Evolutionary conservation across 2,797 vertebrate species (phyloP).

Genomic region (Ficedula albicollis): DNA sequence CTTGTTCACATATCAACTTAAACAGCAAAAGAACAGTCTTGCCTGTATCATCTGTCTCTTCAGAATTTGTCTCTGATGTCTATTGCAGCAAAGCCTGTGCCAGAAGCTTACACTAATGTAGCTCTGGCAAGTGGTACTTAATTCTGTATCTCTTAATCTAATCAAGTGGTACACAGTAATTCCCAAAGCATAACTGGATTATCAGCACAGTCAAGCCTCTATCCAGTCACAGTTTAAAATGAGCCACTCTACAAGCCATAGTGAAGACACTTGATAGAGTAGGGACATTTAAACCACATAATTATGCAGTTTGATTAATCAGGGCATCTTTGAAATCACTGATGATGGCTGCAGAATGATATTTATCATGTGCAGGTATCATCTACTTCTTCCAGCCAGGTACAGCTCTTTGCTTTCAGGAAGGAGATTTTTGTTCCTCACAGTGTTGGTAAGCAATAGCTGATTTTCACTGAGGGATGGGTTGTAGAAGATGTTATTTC

Average conservation of each 20-base stretch:
- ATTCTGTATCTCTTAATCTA: slow-evolving; percentile 22
- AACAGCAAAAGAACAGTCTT: neutral
- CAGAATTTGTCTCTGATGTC: neutral
- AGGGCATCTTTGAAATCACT: neutral
- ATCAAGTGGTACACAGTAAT: neutral
- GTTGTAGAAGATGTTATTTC: too few species aligned
- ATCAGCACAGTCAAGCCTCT: neutral
- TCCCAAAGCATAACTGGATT: slow-evolving; percentile 26
- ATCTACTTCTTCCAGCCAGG: neutral
- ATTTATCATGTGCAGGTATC: neutral
- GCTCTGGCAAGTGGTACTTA: neutral
- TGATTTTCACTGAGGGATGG: neutral
- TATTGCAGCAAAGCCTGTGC: neutral
- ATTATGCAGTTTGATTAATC: neutral
- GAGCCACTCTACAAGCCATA: neutral
- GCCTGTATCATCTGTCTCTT: neutral
- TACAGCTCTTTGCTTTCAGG: neutral
- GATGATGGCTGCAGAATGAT: neutral
- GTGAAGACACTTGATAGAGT: neutral
- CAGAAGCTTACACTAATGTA: neutral
- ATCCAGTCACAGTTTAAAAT: neutral
- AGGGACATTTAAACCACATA: neutral
- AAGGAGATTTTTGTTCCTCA: neutral
- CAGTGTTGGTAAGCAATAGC: neutral
- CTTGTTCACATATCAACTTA: neutral